Evolutionary conservation across 2,888 invertebrate genomes (phyloP).

Genomic region (Diarsia dahlii): DNA sequence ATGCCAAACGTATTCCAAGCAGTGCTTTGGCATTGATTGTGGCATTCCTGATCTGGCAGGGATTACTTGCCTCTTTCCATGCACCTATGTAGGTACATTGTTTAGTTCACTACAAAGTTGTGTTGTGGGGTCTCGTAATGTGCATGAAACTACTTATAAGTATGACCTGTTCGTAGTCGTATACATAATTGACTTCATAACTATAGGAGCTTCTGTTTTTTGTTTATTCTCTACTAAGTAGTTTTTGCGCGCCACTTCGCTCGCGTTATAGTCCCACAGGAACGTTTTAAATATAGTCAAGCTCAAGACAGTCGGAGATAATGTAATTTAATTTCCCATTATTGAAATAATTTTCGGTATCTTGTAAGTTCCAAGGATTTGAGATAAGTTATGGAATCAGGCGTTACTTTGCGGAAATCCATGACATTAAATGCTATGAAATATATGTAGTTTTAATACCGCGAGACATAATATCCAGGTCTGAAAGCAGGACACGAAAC

Average conservation of each 20-base stretch:
- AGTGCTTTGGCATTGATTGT: constrained; percentile 45
- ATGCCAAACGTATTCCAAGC: constrained; percentile 37
- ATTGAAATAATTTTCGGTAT: not conserved
- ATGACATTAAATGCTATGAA: no score
- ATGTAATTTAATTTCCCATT: not conserved
- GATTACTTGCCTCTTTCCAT: constrained; percentile 32
- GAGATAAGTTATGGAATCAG: no score
- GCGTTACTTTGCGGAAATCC: no score
- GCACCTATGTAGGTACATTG: constrained; percentile 4
- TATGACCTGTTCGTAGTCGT: not conserved
- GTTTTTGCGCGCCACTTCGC: not conserved
- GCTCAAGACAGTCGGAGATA: not conserved
- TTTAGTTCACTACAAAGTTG: constrained; percentile 6
- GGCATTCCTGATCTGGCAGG: constrained; percentile 32
- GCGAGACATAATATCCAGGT: no score
- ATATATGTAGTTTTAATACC: no score
- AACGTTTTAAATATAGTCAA: not conserved
- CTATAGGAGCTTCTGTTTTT: not conserved
- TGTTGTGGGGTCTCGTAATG: not conserved
- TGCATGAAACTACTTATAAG: not conserved
- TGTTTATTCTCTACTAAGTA: not conserved
- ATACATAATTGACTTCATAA: not conserved
- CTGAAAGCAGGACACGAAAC: no score
- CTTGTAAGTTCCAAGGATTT: no score
- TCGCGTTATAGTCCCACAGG: not conserved